Evolutionary conservation across 2,888 invertebrate genomes (phyloP).

Genomic region (Platycnemis pennipes): DNA sequence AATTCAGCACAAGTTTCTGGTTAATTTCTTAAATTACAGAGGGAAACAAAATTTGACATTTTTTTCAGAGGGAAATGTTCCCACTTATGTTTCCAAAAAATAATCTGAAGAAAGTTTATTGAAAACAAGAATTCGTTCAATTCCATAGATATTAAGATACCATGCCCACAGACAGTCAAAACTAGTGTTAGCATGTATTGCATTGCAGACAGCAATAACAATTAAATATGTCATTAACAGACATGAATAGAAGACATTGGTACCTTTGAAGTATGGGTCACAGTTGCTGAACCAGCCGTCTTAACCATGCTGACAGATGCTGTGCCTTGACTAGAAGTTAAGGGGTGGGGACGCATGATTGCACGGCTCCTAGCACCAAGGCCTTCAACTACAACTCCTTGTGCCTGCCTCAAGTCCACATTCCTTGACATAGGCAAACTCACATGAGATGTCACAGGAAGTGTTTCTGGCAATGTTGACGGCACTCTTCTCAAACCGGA

Average conservation of each 20-base stretch:
- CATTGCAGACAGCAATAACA: too few species aligned
- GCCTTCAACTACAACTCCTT: slow-evolving; percentile 46
- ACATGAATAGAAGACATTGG: neutral
- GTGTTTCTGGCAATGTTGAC: slow-evolving; percentile 19
- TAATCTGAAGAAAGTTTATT: too few species aligned
- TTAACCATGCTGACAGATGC: neutral
- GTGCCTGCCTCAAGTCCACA: slow-evolving; percentile 31
- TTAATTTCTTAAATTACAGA: too few species aligned
- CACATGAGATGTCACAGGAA: neutral
- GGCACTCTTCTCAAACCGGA: neutral
- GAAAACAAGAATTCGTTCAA: too few species aligned
- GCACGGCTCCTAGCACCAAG: slow-evolving; percentile 56
- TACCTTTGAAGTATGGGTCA: slow-evolving; percentile 25
- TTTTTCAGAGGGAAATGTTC: too few species aligned
- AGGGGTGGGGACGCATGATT: slow-evolving; percentile 1
- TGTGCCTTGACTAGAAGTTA: slow-evolving; percentile 39
- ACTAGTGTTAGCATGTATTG: too few species aligned
- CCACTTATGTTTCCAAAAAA: too few species aligned
- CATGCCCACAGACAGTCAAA: too few species aligned
- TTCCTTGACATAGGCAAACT: slow-evolving; percentile 53
- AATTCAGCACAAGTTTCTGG: too few species aligned
- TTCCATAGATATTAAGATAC: too few species aligned
- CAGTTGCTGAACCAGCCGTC: neutral
- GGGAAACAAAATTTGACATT: too few species aligned
- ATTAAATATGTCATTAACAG: too few species aligned